Evolutionary conservation across 2,888 invertebrate species (phyloP).

Genomic region (Hofmannophila pseudospretella): DNA sequence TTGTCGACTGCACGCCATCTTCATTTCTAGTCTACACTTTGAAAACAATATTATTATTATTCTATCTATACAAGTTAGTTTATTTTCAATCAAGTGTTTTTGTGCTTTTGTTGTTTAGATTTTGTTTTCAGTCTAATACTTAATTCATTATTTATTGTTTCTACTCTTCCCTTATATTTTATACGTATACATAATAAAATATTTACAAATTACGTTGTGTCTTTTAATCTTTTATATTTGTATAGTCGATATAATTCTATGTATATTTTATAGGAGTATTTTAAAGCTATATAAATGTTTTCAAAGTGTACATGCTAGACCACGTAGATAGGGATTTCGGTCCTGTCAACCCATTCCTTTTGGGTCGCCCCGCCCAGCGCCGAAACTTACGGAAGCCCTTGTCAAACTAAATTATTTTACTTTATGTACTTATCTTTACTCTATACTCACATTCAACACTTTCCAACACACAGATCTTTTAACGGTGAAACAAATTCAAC

Average conservation of each 20-base stretch:
- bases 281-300: conserved; percentile 28
- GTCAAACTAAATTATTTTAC: conserved; percentile 34
- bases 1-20: conserved; percentile 59
- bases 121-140: too few species aligned
- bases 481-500: conserved; percentile 27
- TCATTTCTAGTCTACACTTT: conserved; percentile 64
- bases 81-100: too few species aligned
- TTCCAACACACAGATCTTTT: conserved; percentile 18
- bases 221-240: neutral
- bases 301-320: conserved; percentile 63
- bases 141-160: conserved; percentile 5
- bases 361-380: conserved; percentile 75
- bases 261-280: conserved; percentile 6
- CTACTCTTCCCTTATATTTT: conserved; percentile 1
- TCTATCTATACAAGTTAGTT: conserved; percentile 7
- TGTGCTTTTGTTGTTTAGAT: too few species aligned
- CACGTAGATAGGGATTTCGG: conserved; percentile 58
- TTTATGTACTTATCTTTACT: conserved; percentile 47
- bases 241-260: too few species aligned
- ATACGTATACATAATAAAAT: neutral
- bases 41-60: conserved; percentile 28
- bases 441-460: conserved; percentile 61
- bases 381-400: conserved; percentile 58
- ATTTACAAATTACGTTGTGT: neutral
- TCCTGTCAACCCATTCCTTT: conserved; percentile 42